Conservation (phyloP, 2,888 invertebrate species). For the Agrilus mali region DNA sequence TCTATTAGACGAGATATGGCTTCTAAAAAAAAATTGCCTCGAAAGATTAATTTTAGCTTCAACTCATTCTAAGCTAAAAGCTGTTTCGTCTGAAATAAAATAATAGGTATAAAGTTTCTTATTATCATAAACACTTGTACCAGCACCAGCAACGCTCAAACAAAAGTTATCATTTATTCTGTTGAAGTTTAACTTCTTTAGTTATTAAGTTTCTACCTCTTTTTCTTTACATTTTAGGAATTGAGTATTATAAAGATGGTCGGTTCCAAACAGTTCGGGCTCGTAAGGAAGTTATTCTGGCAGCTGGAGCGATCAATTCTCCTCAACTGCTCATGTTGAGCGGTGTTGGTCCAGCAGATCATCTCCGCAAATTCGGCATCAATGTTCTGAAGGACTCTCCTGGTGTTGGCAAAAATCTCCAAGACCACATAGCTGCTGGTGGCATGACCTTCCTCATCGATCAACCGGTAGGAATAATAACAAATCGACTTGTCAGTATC, state of each 20-base stretch:
- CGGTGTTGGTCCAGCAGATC: constrained; percentile 71
- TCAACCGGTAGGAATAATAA: constrained; percentile 65
- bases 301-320: constrained; percentile 81
- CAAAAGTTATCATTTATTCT: too few relatives aligned
- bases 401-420: constrained; percentile 76
- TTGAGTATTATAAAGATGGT: constrained; percentile 63
- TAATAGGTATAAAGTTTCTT: too few relatives aligned
- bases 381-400: constrained; percentile 63
- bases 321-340: constrained; percentile 86
- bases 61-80: too few relatives aligned
- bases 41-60: too few relatives aligned
- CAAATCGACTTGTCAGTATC: constrained; percentile 69
- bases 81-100: too few relatives aligned
- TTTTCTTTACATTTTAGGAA: constrained; percentile 29
- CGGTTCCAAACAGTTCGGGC: constrained; percentile 51
- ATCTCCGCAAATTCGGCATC: constrained; percentile 58
- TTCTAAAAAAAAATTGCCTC: too few relatives aligned
- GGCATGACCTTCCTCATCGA: constrained; percentile 72
- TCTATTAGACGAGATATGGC: too few relatives aligned
- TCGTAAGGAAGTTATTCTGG: constrained; percentile 67
- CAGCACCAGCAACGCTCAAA: too few relatives aligned
- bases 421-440: constrained; percentile 82
- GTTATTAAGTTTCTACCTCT: neutral
- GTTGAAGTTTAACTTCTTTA: too few relatives aligned
- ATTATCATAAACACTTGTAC: too few relatives aligned